phyloP scores from a whole-genome alignment of 2,113 vertebrate species.

The Barnardius zonarius region DNA sequence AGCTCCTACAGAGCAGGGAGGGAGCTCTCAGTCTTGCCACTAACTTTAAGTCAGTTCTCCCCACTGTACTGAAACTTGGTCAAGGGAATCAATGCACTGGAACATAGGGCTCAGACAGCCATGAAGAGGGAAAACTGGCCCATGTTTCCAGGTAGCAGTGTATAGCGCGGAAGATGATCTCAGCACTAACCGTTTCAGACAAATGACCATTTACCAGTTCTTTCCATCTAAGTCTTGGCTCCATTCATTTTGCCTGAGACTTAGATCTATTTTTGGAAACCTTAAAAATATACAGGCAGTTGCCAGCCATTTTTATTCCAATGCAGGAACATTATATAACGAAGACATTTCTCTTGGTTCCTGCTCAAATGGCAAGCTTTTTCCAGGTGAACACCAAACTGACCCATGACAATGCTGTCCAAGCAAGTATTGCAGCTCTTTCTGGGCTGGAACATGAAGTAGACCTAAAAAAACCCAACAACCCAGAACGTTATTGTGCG shows the following conservation, averaged over 20 bases:
- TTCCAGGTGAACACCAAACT: background rate
- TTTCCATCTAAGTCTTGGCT: conserved; percentile 49
- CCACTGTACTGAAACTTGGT: background rate
- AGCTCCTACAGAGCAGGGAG: background rate
- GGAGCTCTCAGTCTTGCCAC: background rate
- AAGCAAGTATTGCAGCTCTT: background rate
- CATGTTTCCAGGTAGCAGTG: background rate
- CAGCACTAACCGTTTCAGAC: background rate
- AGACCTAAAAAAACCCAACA: background rate
- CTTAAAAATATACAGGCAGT: conserved; percentile 62
- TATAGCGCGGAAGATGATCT: conserved; percentile 35
- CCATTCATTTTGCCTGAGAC: conserved; percentile 48
- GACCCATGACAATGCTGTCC: background rate
- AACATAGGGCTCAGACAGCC: background rate
- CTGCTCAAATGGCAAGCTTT: background rate
- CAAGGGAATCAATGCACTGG: background rate
- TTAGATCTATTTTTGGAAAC: conserved; percentile 60
- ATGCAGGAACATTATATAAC: background rate
- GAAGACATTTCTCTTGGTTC: background rate
- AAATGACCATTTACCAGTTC: conserved; percentile 31
- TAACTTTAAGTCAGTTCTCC: background rate
- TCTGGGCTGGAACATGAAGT: background rate
- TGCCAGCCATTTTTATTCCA: conserved; percentile 35
- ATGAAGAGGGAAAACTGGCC: background rate
- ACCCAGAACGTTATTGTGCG: background rate